These are phyloP conservation scores for Arizona elegans DNA, from an alignment of 2,113 vertebrate genomes.

Conservation along the genomic window DNA sequence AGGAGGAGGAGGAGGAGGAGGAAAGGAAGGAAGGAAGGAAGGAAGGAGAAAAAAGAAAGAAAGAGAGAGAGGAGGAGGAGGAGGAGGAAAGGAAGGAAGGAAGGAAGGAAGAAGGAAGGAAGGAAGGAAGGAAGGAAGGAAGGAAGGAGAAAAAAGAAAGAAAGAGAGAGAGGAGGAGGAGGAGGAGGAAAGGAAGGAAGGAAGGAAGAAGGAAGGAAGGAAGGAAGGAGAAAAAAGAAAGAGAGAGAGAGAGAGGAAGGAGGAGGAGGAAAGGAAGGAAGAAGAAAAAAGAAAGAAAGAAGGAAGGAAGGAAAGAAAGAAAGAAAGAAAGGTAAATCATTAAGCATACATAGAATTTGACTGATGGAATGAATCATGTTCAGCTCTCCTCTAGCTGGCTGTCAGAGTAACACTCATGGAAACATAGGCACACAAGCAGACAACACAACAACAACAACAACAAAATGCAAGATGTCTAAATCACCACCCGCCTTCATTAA, in stretches of 20 bases:
- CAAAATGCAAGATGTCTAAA: not conserved
- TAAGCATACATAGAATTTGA: not conserved
- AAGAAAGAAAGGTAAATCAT: not conserved
- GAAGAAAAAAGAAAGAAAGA: not conserved
- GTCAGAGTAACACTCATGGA: no score
- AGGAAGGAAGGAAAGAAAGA: not conserved
- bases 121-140: not conserved
- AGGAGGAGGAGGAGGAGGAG: no score
- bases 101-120: not conserved
- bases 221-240: no score
- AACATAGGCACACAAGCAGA: not conserved
- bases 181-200: rapidly evolving
- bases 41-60: no score
- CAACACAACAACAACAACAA: not conserved
- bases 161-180: no score
- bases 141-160: no score
- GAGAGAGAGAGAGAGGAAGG: no score
- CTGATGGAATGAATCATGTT: not conserved
- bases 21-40: no score
- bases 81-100: no score
- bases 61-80: no score
- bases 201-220: no score
- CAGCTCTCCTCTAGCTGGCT: not conserved
- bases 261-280: no score
- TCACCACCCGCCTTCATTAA: not conserved